A percentile compares a stretch with the other conserved stretches of the same genome.
These are phyloP conservation scores for Ypsolopha sequella DNA, from an alignment of 2,888 invertebrate species.

Conservation along the genomic window DNA sequence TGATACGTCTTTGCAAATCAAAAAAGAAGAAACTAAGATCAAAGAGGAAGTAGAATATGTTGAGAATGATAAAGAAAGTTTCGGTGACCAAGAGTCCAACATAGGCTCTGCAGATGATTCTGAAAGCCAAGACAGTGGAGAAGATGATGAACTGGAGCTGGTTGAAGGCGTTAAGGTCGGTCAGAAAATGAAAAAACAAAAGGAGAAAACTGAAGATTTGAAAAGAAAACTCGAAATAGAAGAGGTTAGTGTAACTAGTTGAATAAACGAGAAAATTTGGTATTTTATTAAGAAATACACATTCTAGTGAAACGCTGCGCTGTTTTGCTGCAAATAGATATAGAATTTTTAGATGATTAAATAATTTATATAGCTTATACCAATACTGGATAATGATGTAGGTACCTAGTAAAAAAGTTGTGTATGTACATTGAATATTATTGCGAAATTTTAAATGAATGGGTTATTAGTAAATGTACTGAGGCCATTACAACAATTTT, in stretches of 20 bases:
- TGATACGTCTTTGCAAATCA: conserved; percentile 13
- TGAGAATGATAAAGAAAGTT: neutral
- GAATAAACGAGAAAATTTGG: too few species aligned
- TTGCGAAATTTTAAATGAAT: neutral
- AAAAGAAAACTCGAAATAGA: conserved; percentile 57
- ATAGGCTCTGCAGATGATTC: neutral
- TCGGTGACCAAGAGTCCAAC: neutral
- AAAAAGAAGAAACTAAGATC: conserved; percentile 6
- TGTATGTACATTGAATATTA: too few species aligned
- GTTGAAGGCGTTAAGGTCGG: conserved; percentile 52
- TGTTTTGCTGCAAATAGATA: too few species aligned
- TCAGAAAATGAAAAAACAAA: conserved; percentile 54
- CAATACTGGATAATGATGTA: too few species aligned
- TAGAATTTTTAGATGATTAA: too few species aligned
- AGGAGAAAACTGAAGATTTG: conserved; percentile 50
- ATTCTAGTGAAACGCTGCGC: too few species aligned
- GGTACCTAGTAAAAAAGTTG: too few species aligned
- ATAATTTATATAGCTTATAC: too few species aligned
- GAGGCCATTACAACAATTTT: too few species aligned
- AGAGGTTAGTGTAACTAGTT: conserved; percentile 34
- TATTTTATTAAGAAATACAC: too few species aligned
- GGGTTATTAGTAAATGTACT: too few species aligned
- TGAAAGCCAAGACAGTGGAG: conserved; percentile 17
- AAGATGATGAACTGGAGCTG: conserved; percentile 35
- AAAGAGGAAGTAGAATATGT: neutral